Base-by-base conservation (phyloP, 2,113 vertebrate genomes). In the Tapirus terrestris region DNA sequence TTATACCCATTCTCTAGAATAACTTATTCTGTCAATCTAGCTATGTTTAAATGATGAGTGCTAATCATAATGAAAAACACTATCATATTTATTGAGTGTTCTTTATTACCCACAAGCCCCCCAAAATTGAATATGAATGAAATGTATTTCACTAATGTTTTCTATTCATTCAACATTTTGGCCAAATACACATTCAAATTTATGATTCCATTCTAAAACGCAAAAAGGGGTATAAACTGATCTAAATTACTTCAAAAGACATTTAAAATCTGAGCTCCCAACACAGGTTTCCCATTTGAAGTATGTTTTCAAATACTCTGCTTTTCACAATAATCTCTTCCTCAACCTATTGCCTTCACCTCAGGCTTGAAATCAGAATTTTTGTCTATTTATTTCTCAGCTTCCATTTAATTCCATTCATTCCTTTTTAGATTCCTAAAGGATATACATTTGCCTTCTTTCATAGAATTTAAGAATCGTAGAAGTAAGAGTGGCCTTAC, bases 101-200 rank as follows among this genome's bases (percentile, higher is more conserved):
- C 95, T 98, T 73, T 51, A 31, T 53, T 76, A 77, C 25, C 20
- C 43, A 33, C 72, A 95, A 45, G 91, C 48, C 45, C 39, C 81
- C 80, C n/a, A 18, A 58, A 81, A 89, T 72, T 79, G 70, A 93
- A 97, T 86, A 33, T 65, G 97, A 96, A 92, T 93, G 89, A 90
- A 96, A 77, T 84, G 21, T 73, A 91, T 48, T 91, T 96, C 29
- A 56, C 77, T 84, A 75, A 65, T 65, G 84, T 81, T 89, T 95
- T 97, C 75, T 96, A 82, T 84, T 96, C 94, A 96, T 97, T 98
- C 97, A 97, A 96, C 43, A 48, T 95, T 96, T 97, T 97, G 90
- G 97, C 91, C 68, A 96, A 95, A 76, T 63, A 79, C 67, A 92
- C 51, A 83, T 96, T 97, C 67, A 95, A 96, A 96, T 97, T 76